Base-by-base conservation (phyloP, 2,888 invertebrate species). In the Blomia tropicalis region DNA sequence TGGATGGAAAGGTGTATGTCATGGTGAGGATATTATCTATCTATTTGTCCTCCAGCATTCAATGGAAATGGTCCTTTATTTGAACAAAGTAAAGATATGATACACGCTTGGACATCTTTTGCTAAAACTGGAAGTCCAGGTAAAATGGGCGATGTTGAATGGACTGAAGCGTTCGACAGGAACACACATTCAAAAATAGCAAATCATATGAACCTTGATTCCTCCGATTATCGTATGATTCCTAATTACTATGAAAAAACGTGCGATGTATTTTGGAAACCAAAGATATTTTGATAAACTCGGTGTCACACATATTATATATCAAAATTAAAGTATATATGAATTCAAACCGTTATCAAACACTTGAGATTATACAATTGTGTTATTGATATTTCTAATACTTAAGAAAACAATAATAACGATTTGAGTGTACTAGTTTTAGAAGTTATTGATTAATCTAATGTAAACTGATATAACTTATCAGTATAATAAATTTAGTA, bases 81-180 rank as follows among this genome's bases (percentile, higher is more conserved):
- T 1, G 23, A 56, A 17, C 14, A 43, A n/a, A 58, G 58, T 22
- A 14, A 25, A 31, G n/a, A 36, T n/a, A 19, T 62, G 14, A 58
- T 62, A 17, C 14, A 58, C 5, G 58, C 58, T 22, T 62, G 62
- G 62, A 56, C 58, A 17, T 4, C 36, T 31, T 62, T 62, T 58
- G 62, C 62, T 23, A 62, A 62, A 32, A 41, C 32, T 5, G 62
- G 56, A 27, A 41, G 41, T 43, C 41, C 29, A 5, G 54, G 41
- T 1, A 17, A n/a, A 14, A 22, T 30, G 32, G 51, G 19, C 30
- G 27, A 3, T 30, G 41, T 53, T 5, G 22, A 30, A 27, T 60
- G 59, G 36, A 17, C 29, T n/a, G 29, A 56, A 25, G 56, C 29
- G 2, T 56, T 27, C 23, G 56, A 56, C 25, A 23, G 22, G 22